Conservation (phyloP, 2,113 vertebrate species). For the Nymphicus hollandicus region DNA sequence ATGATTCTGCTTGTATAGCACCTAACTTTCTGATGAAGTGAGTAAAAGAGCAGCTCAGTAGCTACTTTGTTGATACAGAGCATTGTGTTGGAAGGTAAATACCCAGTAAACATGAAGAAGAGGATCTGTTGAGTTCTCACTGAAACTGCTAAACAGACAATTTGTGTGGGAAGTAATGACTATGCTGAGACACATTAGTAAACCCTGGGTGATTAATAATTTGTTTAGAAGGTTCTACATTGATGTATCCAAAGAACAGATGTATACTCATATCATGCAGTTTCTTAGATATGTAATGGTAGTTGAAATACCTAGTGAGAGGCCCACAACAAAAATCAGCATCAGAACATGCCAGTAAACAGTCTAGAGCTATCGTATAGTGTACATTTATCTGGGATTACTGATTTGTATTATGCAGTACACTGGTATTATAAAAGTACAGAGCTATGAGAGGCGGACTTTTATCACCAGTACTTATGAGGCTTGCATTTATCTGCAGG, state of each 20-base stretch:
- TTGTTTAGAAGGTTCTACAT: neutral
- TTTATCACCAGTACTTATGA: neutral
- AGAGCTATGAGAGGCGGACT: neutral
- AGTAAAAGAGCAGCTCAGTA: neutral
- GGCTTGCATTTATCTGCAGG: neutral
- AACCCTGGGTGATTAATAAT: neutral
- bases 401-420: neutral
- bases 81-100: neutral
- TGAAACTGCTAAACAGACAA: neutral
- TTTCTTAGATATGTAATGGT: neutral
- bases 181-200: neutral
- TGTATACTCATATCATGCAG: neutral
- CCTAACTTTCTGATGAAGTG: neutral
- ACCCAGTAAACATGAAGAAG: neutral
- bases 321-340: neutral
- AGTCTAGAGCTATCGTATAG: neutral
- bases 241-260: neutral
- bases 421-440: neutral
- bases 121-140: neutral
- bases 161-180: neutral
- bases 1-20: neutral
- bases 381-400: neutral
- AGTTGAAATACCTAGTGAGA: neutral
- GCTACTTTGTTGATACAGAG: neutral
- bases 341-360: neutral